Evolutionary conservation across 2,797 vertebrate species (phyloP).

Genomic region (Catamblyrhynchus diadema): DNA sequence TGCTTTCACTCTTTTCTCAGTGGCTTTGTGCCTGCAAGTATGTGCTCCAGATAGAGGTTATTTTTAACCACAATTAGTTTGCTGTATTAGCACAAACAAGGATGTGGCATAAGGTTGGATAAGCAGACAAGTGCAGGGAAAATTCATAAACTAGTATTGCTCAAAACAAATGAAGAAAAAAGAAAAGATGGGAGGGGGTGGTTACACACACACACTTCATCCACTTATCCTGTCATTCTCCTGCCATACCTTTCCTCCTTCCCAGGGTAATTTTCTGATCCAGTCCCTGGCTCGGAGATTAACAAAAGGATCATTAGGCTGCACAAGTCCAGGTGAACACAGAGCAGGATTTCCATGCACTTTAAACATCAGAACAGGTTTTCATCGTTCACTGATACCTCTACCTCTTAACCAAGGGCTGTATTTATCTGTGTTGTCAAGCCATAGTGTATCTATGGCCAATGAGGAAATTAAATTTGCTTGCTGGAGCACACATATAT

Average conservation of each 20-base stretch:
- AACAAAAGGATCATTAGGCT: not conserved
- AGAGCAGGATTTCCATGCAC: not conserved
- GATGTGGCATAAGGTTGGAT: not conserved
- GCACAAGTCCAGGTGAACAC: not conserved
- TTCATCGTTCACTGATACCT: not conserved
- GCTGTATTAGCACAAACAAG: not conserved
- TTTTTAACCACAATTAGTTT: slow-evolving; percentile 6
- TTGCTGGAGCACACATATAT: not conserved
- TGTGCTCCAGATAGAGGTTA: not conserved
- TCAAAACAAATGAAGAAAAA: not conserved
- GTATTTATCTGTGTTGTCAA: not conserved
- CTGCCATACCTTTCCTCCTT: not conserved
- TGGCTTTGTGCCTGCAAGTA: not conserved
- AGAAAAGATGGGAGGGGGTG: accelerated
- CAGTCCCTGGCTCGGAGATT: not conserved
- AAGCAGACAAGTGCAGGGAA: not conserved
- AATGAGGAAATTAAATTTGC: not conserved
- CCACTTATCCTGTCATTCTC: not conserved
- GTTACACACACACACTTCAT: not conserved
- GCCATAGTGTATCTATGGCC: not conserved
- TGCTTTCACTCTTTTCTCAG: not conserved
- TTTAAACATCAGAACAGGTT: not conserved
- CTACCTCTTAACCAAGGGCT: not conserved
- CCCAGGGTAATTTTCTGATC: not conserved
- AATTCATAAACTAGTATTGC: not conserved